phyloP scores from a whole-genome alignment of 2,113 vertebrate genomes.

The Nasalis larvatus region DNA sequence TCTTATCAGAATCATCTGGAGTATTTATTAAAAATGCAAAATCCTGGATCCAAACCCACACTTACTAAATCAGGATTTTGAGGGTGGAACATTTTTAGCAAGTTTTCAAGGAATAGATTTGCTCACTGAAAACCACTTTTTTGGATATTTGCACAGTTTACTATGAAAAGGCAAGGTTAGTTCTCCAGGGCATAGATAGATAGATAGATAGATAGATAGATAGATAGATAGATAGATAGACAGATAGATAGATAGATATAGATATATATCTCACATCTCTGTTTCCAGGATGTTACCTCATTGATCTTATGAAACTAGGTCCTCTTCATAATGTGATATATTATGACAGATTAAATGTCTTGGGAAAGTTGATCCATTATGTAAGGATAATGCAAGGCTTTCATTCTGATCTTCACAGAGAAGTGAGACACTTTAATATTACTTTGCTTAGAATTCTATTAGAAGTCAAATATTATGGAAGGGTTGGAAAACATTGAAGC shows the following conservation, averaged over 20 bases:
- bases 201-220: too few species aligned
- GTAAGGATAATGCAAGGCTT: background rate
- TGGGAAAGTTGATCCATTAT: background rate
- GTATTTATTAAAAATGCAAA: background rate
- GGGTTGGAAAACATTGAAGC: background rate
- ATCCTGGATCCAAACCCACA: background rate
- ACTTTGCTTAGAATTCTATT: background rate
- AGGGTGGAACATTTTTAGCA: background rate
- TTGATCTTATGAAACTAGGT: background rate
- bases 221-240: too few species aligned
- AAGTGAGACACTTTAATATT: constrained; percentile 18
- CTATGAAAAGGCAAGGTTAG: background rate
- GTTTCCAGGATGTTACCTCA: background rate
- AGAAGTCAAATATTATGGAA: constrained; percentile 1
- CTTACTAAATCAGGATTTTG: background rate
- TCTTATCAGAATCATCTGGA: background rate
- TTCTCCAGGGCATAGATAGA: background rate
- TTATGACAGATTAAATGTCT: background rate
- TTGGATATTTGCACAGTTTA: background rate
- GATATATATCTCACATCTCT: background rate
- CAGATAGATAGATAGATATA: too few species aligned
- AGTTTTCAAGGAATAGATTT: background rate
- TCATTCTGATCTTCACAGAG: constrained; percentile 41
- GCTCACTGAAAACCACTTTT: background rate
- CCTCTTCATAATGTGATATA: background rate